phyloP scores from a whole-genome alignment of 2,888 invertebrate species.

The Orthosia cruda region DNA sequence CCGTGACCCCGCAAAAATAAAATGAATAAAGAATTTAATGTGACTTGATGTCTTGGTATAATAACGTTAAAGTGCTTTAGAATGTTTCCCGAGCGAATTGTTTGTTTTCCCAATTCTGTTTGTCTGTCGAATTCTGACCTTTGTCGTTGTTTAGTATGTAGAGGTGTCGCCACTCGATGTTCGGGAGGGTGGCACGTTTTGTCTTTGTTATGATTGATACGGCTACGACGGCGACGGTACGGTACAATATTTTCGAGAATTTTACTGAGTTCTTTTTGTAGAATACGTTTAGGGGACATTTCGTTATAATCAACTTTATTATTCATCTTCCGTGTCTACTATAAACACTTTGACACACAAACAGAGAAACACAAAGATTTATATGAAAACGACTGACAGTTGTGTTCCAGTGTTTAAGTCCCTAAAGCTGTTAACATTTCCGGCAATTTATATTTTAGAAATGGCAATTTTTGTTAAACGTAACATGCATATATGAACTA shows the following conservation, averaged over 20 bases:
- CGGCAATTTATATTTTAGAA: too few species aligned
- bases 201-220: conserved; percentile 53
- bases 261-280: not conserved
- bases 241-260: conserved; percentile 6
- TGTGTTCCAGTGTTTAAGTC: too few species aligned
- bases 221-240: not conserved
- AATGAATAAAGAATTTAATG: conserved; percentile 90
- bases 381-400: too few species aligned
- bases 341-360: too few species aligned
- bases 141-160: conserved; percentile 57
- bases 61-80: conserved; percentile 88
- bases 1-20: conserved; percentile 88
- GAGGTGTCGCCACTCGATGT: conserved; percentile 43
- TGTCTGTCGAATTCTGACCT: conserved; percentile 77
- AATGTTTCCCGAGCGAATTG: conserved; percentile 83
- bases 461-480: too few species aligned
- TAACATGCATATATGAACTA: too few species aligned
- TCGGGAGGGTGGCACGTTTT: conserved; percentile 23
- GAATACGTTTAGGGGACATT: conserved; percentile 19
- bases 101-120: conserved; percentile 88
- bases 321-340: conserved; percentile 14
- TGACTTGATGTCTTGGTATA: conserved; percentile 89
- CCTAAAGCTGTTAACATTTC: too few species aligned
- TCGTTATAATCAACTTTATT: conserved; percentile 10
- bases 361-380: too few species aligned